Evolutionary conservation across 2,797 vertebrate genomes (phyloP).

Genomic region (Enteromius radiatus): DNA sequence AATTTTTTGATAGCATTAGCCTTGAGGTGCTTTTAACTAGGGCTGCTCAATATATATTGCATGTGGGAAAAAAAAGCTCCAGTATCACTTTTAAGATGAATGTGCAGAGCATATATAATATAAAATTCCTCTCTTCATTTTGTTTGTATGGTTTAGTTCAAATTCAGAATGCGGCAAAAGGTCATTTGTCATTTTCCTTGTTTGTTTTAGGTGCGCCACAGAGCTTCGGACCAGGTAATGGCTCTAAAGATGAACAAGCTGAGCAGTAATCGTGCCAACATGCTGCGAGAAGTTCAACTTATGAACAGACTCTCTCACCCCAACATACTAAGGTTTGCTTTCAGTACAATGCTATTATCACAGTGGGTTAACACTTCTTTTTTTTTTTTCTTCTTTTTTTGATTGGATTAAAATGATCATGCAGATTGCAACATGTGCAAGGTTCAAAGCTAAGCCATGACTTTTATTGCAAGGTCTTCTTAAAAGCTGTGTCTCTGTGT

Average conservation of each 20-base stretch:
- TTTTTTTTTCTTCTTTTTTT: not conserved
- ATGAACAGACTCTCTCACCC: constrained; percentile 97
- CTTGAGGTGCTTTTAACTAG: not conserved
- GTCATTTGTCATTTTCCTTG: not conserved
- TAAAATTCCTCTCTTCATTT: not conserved
- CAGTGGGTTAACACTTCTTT: not conserved
- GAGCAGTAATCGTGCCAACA: constrained; percentile 96
- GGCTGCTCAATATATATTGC: no score
- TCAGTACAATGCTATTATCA: not conserved
- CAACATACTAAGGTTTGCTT: constrained; percentile 85
- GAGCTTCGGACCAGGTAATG: constrained; percentile 94
- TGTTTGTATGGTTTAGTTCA: not conserved
- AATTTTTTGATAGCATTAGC: not conserved
- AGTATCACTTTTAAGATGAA: not conserved
- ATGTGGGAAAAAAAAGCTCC: not conserved
- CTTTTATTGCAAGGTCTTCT: not conserved
- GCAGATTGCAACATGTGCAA: not conserved
- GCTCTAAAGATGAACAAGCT: constrained; percentile 98
- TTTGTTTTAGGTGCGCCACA: constrained; percentile 87
- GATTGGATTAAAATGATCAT: not conserved
- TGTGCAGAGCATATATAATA: not conserved
- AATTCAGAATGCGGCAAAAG: not conserved
- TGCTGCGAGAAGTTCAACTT: constrained; percentile 96
- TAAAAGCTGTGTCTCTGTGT: not conserved
- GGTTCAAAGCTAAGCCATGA: not conserved